Percentiles rank a stretch among this genome's conserved stretches.
Conservation (phyloP, 2,888 invertebrate species). For the Sylvicola cinctus region DNA sequence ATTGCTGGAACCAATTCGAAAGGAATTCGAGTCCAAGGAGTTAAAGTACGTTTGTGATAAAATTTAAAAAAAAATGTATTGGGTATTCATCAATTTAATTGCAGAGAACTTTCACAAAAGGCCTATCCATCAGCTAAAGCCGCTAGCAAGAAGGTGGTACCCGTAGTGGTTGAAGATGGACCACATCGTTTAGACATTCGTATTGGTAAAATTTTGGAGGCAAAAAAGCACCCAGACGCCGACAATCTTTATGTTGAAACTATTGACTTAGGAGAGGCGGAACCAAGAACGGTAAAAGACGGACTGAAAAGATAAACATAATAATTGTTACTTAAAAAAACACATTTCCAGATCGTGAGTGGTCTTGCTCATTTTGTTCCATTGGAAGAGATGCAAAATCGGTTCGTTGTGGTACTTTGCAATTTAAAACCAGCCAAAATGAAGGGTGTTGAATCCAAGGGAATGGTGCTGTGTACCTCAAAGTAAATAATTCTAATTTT, state of each 20-base stretch:
- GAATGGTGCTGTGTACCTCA: conserved; percentile 87
- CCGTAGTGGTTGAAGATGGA: conserved; percentile 28
- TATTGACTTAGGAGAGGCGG: conserved; percentile 68
- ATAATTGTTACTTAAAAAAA: neutral
- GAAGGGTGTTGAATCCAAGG: conserved; percentile 76
- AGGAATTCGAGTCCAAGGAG: conserved; percentile 59
- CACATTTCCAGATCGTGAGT: conserved; percentile 36
- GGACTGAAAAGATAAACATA: neutral
- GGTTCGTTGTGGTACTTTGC: conserved; percentile 80
- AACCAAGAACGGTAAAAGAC: conserved; percentile 32
- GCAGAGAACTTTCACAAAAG: conserved; percentile 41
- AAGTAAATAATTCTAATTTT: conserved; percentile 26
- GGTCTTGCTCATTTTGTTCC: conserved; percentile 85
- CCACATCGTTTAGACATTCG: conserved; percentile 70
- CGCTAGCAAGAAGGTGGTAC: conserved; percentile 7
- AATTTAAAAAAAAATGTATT: neutral
- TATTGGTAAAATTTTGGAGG: conserved; percentile 68
- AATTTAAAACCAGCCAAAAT: conserved; percentile 95
- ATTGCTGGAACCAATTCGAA: conserved; percentile 72
- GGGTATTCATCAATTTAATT: neutral
- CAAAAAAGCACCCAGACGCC: conserved; percentile 76
- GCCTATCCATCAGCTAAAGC: conserved; percentile 68
- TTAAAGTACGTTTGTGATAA: conserved; percentile 30
- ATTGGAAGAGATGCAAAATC: conserved; percentile 71
- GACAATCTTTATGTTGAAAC: conserved; percentile 82